Conservation (phyloP, 2,113 vertebrate genomes). For the Prunella fulvescens region DNA sequence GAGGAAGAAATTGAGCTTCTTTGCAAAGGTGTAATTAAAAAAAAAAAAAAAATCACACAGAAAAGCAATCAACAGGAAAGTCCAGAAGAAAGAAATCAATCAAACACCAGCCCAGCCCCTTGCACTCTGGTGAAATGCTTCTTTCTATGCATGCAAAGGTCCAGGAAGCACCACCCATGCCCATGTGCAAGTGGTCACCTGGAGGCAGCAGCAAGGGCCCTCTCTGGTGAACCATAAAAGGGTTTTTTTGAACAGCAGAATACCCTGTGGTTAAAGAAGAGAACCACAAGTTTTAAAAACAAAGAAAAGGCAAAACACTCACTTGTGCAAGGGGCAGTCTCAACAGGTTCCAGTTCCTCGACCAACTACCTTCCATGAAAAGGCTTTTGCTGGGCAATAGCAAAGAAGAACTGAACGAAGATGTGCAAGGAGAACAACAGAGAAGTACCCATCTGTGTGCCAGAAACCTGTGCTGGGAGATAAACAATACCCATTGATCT, state of each 20-base stretch:
- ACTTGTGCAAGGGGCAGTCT: not conserved
- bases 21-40: not conserved
- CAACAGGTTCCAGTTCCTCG: not conserved
- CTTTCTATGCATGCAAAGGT: not conserved
- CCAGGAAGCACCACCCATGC: not conserved
- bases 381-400: not conserved
- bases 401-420: not conserved
- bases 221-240: not conserved
- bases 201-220: not conserved
- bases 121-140: not conserved
- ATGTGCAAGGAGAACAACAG: not conserved
- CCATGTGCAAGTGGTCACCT: not conserved
- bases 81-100: not conserved
- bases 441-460: not conserved
- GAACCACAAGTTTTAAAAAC: not conserved
- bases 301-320: not conserved
- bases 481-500: accelerated
- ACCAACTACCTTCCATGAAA: not conserved
- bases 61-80: not conserved
- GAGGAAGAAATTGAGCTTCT: not conserved
- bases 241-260: constrained; percentile 20
- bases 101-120: not conserved
- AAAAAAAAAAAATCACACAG: not conserved
- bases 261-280: constrained; percentile 14
- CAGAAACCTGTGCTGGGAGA: not conserved